Evolutionary conservation across 2,113 vertebrate species (phyloP), one percentile per base, ranked within the genome.

Genomic region (Eudyptes chrysolophus): DNA sequence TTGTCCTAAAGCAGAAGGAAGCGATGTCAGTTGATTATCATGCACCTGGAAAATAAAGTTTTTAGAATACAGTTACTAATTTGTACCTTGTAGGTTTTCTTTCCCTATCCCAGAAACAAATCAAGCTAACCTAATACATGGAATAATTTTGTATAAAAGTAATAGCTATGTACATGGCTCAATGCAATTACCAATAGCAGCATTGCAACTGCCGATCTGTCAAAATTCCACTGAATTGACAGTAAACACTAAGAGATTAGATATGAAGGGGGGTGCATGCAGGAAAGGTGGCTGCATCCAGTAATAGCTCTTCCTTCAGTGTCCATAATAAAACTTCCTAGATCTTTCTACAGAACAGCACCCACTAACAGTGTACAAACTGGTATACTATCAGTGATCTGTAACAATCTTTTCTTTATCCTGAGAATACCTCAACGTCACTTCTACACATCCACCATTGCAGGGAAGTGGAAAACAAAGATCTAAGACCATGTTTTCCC

Each of bases 11-110:
- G 99, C 98, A 82, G 97, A 84, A 36, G 99, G 99, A 86, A 99
- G 98, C 10, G 97, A 98, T 72, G 92, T 98, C 72, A 99, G 97
- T 38, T 99, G 98, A 97, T 99, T 99, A 96, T 99, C 99, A 96
- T 99, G 99, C 44, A 99, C 98, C 99, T 99, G 94, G 75, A 96
- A 95, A 94, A 94, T 48, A 94, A 66, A 95, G 46, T 26, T 60
- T 92, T 91, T 48, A 64, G 49, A 49, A 76, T 2, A 48, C 6
- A 84, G 17, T 83, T 48, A 81, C 20, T 52, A 4, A 60, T 18
- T 32, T 10, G 42, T 40, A 62, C 24, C 16, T 46, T 7, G 13
- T 0, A 72, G 4, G 8, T 19, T 3, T 64, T 68, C 25, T 30
- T 40, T 36, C 30, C 36, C 38, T 26, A 9, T 5, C 15, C 7